Evolutionary conservation across 2,113 vertebrate genomes (phyloP), one percentile per base, ranked within the genome.

Genomic region (Alaudala cheleensis): DNA sequence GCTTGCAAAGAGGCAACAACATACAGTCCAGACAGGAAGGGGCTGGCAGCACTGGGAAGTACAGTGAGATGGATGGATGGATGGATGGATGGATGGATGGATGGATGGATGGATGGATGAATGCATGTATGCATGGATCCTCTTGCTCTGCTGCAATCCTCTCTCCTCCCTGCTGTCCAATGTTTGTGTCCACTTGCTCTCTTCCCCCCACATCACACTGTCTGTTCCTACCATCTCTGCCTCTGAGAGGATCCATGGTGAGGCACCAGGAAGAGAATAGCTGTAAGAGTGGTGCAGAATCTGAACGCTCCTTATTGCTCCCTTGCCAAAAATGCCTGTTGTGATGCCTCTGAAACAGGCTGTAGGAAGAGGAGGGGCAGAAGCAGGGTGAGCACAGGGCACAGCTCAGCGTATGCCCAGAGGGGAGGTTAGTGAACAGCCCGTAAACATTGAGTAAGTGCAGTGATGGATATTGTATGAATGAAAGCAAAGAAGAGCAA

Each of bases 191-290:
- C 14, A 26, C 79, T 56, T 74, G 12, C 34, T 44, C 26, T 19
- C 16, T 31, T 88, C 3, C 2, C 16, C 5, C 16, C 0, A 13
- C 20, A 56, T 4, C 2, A 0, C 21, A n/a, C 14, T 34, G n/a
- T 12, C 45, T 66, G 37, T 7, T 4, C n/a, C n/a, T 5, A 0
- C 11, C 16, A 19, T 18, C 31, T 66, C 42, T 62, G 42, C 9
- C 42, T 37, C 66, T 67, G 57, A 62, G 71, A 57, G 31, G 10
- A 57, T 8, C 12, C 21, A 6, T 4, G 2, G n/a, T 69, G 67
- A 1, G 4, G n/a, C 6, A 15, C 15, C 33, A 25, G 13, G 24
- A 86, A 86, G 37, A 47, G 74, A 79, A 71, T 12, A 1, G 0
- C 24, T 16, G 15, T 2, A 12, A 45, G 39, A 53, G 21, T 25